A percentile compares a stretch with the other conserved stretches of the same genome.
phyloP scores from a whole-genome alignment of 2,888 invertebrate species.

The Marasmarcha lunaedactyla region DNA sequence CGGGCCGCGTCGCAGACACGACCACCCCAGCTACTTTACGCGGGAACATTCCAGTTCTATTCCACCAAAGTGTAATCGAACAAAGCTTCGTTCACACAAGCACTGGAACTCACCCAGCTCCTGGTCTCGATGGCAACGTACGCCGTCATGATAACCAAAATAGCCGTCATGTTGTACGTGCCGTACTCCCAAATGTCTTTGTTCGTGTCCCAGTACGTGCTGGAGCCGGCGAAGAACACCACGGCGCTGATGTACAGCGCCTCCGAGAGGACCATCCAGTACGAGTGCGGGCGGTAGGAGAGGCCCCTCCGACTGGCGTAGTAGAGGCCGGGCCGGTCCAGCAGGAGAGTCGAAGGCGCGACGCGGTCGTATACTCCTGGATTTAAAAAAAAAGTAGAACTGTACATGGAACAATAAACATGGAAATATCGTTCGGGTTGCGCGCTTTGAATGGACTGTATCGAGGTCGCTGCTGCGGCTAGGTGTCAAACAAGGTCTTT shows the following conservation, averaged over 20 bases:
- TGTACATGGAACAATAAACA: no score
- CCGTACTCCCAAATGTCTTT: constrained; percentile 94
- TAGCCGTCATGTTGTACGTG: constrained; percentile 85
- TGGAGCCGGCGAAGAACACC: constrained; percentile 86
- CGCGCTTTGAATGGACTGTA: no score
- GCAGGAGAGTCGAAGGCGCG: constrained; percentile 83
- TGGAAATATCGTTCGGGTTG: no score
- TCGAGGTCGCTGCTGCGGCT: no score
- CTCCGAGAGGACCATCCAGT: constrained; percentile 91
- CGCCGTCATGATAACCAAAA: constrained; percentile 87
- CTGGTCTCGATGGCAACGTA: constrained; percentile 91
- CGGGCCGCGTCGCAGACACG: no score
- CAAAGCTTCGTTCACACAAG: no score
- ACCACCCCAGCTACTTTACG: no score
- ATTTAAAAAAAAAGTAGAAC: no score
- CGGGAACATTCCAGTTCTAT: no score
- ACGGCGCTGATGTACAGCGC: constrained; percentile 92
- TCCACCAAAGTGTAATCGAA: no score
- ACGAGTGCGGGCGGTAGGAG: constrained; percentile 86
- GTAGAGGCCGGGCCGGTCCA: constrained; percentile 86
- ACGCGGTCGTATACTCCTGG: constrained; percentile 93
- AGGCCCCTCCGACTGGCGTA: constrained; percentile 74
- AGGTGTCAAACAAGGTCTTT: no score
- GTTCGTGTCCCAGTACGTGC: constrained; percentile 80
- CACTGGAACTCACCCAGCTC: constrained; percentile 85